Evolutionary conservation across 2,888 invertebrate genomes (phyloP), one percentile per base, ranked within the genome.

Genomic region (Latrodectus elegans): DNA sequence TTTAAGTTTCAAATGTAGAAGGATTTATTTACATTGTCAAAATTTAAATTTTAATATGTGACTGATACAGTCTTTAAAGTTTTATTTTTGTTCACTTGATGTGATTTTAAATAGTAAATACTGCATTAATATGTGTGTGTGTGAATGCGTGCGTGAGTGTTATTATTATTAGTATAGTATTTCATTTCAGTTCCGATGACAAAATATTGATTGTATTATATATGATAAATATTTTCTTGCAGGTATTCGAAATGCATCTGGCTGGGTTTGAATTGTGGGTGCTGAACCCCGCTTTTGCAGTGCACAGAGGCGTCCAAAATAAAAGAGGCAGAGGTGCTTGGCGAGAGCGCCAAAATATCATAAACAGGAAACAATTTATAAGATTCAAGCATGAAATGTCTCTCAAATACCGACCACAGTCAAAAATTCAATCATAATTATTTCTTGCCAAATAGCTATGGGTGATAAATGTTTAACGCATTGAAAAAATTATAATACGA

Each of bases 161-260:
- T n/a, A n/a, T n/a, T n/a, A n/a, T n/a, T n/a, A n/a, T n/a, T n/a
- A n/a, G n/a, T n/a, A 38, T 38, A 38, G 38, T 38, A 4, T 38
- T 38, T 38, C 38, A 38, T 38, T 38, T 38, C 38, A 38, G 4
- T 6, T 38, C 6, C 4, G 38, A 38, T 38, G 6, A 1, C 38
- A 38, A 38, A 1, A 38, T 38, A 38, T 38, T 38, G 3, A 38
- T 38, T 38, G 38, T 38, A 38, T 38, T 6, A 38, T 38, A 6
- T 38, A 6, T 38, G 38, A 38, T 38, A 38, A 4, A 38, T 89
- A 70, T 76, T 74, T 90, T 88, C 84, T 93, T 93, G 11, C 93
- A 97, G 97, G 97, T 97, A 64, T 97, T 97, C 93, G 97, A 97
- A 93, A 97, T 97, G 96, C 96, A 95, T 92, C 94, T 97, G 53